Conservation (phyloP, 2,888 invertebrate species). For the Cordilura impudica region DNA sequence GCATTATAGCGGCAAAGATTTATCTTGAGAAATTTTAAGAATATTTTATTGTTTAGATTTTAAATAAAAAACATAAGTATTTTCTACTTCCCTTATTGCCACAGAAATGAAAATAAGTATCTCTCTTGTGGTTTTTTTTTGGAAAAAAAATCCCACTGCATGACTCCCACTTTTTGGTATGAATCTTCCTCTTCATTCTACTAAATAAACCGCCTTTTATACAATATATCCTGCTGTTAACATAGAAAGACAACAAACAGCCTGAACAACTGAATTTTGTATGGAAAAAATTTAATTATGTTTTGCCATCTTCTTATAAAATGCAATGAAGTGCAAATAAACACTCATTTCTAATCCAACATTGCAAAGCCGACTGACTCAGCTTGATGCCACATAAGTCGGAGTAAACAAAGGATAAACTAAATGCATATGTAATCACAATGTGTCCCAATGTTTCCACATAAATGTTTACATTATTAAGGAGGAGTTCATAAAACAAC, state of each 20-base stretch:
- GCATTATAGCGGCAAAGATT: neutral
- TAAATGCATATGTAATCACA: constrained; percentile 51
- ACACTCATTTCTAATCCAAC: constrained; percentile 59
- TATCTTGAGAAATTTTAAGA: constrained; percentile 4
- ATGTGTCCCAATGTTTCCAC: constrained; percentile 34
- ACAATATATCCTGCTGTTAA: constrained; percentile 52
- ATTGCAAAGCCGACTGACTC: constrained; percentile 50
- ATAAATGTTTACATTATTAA: constrained; percentile 49
- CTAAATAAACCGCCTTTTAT: constrained; percentile 45
- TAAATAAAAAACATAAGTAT: neutral
- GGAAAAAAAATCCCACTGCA: constrained; percentile 5
- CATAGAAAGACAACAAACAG: constrained; percentile 21
- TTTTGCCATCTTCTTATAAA: constrained; percentile 45
- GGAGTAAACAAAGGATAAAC: constrained; percentile 49
- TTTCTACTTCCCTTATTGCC: neutral
- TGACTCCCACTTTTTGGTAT: constrained; percentile 38
- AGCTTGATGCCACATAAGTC: constrained; percentile 55
- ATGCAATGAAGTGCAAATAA: constrained; percentile 59
- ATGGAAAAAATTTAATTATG: constrained; percentile 54
- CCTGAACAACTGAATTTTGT: constrained; percentile 12
- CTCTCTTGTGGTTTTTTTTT: constrained; percentile 8
- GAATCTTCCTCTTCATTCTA: constrained; percentile 8
- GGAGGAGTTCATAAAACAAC: constrained; percentile 35
- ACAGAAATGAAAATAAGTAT: neutral
- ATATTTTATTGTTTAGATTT: too few relatives aligned